Evolutionary conservation across 2,888 invertebrate species (phyloP).

Genomic region (Drosophila neutralis): DNA sequence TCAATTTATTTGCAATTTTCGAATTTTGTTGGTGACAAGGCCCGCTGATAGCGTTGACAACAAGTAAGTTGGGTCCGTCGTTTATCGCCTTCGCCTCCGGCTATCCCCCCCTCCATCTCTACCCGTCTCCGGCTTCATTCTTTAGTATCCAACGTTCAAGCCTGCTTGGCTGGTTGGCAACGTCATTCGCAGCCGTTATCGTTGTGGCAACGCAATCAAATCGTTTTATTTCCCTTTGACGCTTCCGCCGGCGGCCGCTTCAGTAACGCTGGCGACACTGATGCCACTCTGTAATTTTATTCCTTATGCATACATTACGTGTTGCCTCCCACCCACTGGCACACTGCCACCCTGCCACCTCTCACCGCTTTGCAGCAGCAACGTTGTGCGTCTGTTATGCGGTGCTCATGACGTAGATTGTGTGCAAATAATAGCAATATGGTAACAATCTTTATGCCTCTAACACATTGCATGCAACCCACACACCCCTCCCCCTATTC

Average conservation of each 20-base stretch:
- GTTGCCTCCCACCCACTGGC: neutral
- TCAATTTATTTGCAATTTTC: conserved; percentile 70
- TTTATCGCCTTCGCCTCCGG: neutral
- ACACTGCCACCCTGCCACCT: too few species aligned
- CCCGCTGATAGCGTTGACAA: conserved; percentile 29
- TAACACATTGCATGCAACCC: neutral
- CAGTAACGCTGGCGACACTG: neutral
- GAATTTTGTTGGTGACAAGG: conserved; percentile 9
- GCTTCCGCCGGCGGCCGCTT: conserved; percentile 54
- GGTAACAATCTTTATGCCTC: conserved; percentile 73
- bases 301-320: conserved; percentile 47
- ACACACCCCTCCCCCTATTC: too few species aligned
- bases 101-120: neutral
- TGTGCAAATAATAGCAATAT: conserved; percentile 82
- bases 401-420: conserved; percentile 65
- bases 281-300: conserved; percentile 9
- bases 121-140: neutral
- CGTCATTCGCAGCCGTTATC: conserved; percentile 57
- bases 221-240: conserved; percentile 66
- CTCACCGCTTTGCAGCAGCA: neutral
- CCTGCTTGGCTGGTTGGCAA: conserved; percentile 49
- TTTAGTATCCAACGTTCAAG: conserved; percentile 1
- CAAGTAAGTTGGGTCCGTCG: neutral
- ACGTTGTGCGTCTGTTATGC: conserved; percentile 36
- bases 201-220: conserved; percentile 61